phyloP scores from a whole-genome alignment of 2,797 vertebrate species.

The Tokudaia muenninki region DNA sequence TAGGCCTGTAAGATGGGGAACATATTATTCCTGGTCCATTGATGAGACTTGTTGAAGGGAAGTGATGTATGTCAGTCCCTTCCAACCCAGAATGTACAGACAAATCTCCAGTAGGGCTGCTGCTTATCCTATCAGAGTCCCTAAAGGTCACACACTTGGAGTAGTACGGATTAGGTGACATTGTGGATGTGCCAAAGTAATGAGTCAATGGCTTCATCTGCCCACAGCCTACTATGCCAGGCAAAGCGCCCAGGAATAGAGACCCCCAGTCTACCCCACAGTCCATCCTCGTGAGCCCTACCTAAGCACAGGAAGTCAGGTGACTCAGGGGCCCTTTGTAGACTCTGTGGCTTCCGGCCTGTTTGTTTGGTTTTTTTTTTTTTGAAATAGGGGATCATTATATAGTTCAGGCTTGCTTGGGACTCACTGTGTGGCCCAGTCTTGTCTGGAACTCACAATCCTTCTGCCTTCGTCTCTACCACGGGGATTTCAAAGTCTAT shows the following conservation, averaged over 20 bases:
- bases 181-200: background rate
- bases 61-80: background rate
- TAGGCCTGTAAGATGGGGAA: no score
- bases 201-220: background rate
- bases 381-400: background rate
- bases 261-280: background rate
- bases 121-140: background rate
- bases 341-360: background rate
- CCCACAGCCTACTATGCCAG: background rate
- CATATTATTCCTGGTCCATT: background rate
- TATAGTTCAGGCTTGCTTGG: background rate
- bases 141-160: accelerated
- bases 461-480: background rate
- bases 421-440: background rate
- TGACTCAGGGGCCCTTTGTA: no score
- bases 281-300: background rate
- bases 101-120: accelerated
- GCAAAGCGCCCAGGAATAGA: background rate
- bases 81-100: background rate
- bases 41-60: background rate
- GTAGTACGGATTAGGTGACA: background rate
- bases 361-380: background rate
- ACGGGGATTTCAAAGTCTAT: background rate
- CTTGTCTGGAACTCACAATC: background rate
- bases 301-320: background rate